phyloP scores from a whole-genome alignment of 2,113 vertebrate genomes.

The Notarius quadriscutis region DNA sequence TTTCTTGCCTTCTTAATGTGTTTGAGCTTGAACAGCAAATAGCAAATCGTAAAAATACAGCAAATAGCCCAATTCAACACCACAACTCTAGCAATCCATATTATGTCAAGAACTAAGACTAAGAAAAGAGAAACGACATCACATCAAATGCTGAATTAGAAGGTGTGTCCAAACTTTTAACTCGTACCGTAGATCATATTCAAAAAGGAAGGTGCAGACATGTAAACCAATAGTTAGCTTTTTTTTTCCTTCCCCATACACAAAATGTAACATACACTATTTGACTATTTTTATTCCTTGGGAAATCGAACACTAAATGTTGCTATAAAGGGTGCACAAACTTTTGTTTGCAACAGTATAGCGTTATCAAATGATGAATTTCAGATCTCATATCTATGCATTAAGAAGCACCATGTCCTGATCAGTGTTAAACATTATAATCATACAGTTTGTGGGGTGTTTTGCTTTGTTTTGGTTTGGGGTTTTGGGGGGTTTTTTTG shows the following conservation, averaged over 20 bases:
- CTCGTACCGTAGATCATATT: not conserved
- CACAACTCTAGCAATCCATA: too few species aligned
- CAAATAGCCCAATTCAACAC: too few species aligned
- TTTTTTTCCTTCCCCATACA: not conserved
- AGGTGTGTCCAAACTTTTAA: too few species aligned
- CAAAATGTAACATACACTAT: not conserved
- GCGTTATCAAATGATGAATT: not conserved
- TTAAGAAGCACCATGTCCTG: not conserved
- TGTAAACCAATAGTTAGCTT: not conserved
- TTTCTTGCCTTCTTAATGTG: too few species aligned
- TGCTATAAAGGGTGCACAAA: not conserved
- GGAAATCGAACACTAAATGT: not conserved
- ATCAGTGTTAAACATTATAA: not conserved
- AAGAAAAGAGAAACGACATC: too few species aligned
- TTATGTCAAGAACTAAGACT: too few species aligned
- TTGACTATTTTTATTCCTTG: not conserved
- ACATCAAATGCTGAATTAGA: too few species aligned
- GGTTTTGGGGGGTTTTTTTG: too few species aligned
- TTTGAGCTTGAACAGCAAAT: too few species aligned
- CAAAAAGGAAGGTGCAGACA: not conserved
- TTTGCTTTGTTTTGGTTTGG: not conserved
- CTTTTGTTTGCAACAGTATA: not conserved
- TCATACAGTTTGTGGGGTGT: too few species aligned
- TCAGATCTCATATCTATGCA: not conserved
- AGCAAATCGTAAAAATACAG: too few species aligned